These are phyloP conservation scores for Hirundo rustica DNA, from an alignment of 2,797 vertebrate species.

Conservation along the genomic window DNA sequence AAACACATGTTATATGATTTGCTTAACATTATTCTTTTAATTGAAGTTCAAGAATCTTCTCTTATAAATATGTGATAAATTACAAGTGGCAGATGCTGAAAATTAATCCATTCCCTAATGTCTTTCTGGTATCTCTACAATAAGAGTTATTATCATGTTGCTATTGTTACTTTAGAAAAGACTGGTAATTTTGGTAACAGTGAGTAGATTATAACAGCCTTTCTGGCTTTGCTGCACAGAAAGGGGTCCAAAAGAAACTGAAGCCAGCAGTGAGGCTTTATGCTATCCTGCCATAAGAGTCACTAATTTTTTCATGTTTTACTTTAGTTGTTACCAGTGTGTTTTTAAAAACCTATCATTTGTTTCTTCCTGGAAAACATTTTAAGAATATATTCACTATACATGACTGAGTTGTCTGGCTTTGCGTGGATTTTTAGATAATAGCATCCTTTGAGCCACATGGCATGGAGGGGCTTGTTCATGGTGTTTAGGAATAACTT, in stretches of 20 bases:
- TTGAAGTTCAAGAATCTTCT: neutral
- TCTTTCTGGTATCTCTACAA: neutral
- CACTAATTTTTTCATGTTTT: neutral
- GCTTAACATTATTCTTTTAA: neutral
- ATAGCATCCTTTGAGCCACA: neutral
- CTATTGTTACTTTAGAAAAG: slow-evolving; percentile 26
- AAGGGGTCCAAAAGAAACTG: slow-evolving; percentile 4
- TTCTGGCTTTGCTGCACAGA: slow-evolving; percentile 9
- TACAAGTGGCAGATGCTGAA: neutral
- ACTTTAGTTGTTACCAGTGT: neutral
- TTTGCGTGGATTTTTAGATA: neutral
- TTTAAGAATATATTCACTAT: neutral
- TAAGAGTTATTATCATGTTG: neutral
- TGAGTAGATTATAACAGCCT: slow-evolving; percentile 36
- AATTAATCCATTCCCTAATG: neutral
- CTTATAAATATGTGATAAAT: neutral
- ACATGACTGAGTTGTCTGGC: neutral
- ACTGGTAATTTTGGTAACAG: slow-evolving; percentile 34
- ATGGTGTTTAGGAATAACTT: neutral
- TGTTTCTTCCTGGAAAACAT: neutral
- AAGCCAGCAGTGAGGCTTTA: neutral
- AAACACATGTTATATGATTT: neutral
- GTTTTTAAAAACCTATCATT: neutral
- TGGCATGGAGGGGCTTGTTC: accelerated
- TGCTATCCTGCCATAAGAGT: neutral